Evolutionary conservation across 1,140 invertebrate species (phyloP).

Genomic region (Zaprionus camerounensis): DNA sequence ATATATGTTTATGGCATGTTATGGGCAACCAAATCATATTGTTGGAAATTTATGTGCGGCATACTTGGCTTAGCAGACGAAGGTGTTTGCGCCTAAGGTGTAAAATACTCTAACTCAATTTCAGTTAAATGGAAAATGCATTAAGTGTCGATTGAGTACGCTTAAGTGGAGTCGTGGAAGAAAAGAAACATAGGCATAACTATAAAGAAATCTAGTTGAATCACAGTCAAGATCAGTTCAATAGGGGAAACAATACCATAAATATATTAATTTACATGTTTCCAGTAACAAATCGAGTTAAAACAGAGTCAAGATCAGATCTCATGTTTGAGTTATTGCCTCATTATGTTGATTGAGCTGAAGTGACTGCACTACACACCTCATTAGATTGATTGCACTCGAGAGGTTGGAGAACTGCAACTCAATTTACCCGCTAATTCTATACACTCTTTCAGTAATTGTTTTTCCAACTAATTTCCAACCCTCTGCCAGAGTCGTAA

Average conservation of each 20-base stretch:
- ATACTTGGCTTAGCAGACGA: slow-evolving; percentile 25
- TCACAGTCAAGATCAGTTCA: background rate
- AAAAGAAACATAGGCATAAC: background rate
- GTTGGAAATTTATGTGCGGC: slow-evolving; percentile 67
- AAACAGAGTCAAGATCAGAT: slow-evolving; percentile 2
- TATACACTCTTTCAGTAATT: slow-evolving; percentile 10
- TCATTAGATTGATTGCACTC: slow-evolving; percentile 6
- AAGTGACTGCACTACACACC: background rate
- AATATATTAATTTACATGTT: background rate
- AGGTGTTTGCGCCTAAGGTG: slow-evolving; percentile 3
- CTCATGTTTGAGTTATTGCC: background rate
- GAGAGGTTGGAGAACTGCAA: background rate
- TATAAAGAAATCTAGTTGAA: background rate
- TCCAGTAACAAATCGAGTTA: background rate
- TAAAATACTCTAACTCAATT: slow-evolving; percentile 18
- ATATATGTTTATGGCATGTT: slow-evolving; percentile 67
- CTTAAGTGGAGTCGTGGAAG: background rate
- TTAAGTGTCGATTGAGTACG: slow-evolving; percentile 23
- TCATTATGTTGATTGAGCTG: background rate
- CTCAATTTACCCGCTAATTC: slow-evolving; percentile 1
- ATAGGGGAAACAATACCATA: background rate
- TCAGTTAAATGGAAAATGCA: slow-evolving; percentile 2
- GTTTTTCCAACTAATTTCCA: slow-evolving; percentile 5
- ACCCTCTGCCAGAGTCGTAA: background rate
- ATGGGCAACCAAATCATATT: slow-evolving; percentile 72